A percentile compares a stretch with the other conserved stretches of the same genome.
phyloP scores from a whole-genome alignment of 2,888 invertebrate genomes.

The Lepidocyrtinus sp. region DNA sequence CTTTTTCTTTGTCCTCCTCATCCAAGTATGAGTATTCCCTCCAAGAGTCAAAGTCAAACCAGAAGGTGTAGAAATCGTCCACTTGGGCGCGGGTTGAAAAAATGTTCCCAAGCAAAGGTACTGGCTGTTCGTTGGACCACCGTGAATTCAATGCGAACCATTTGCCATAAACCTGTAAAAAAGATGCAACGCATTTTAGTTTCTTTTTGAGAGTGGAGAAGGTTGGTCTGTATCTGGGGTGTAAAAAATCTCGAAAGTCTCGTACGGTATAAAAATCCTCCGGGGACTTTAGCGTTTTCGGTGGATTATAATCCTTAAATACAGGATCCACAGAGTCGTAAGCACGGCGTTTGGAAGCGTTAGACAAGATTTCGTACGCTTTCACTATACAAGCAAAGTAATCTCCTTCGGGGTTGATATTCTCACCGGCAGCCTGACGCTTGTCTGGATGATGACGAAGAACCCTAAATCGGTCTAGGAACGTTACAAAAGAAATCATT shows the following conservation, averaged over 20 bases:
- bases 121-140: slow-evolving; percentile 92
- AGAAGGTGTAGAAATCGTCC: slow-evolving; percentile 95
- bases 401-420: slow-evolving; percentile 91
- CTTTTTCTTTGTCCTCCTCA: slow-evolving; percentile 98
- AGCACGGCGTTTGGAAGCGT: slow-evolving; percentile 84
- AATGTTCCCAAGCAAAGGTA: slow-evolving; percentile 87
- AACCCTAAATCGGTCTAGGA: slow-evolving; percentile 83
- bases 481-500: slow-evolving; percentile 33
- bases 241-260: no score
- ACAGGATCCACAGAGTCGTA: slow-evolving; percentile 98
- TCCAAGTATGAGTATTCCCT: slow-evolving; percentile 98
- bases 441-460: slow-evolving; percentile 99
- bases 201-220: neutral
- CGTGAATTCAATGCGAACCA: slow-evolving; percentile 85
- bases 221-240: neutral
- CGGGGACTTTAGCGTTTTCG: slow-evolving; percentile 77
- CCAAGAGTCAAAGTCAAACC: slow-evolving; percentile 99
- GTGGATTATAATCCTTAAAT: slow-evolving; percentile 91
- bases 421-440: slow-evolving; percentile 90
- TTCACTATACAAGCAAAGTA: slow-evolving; percentile 99
- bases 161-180: slow-evolving; percentile 72
- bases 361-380: slow-evolving; percentile 94
- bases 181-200: neutral
- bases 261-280: slow-evolving; percentile 68
- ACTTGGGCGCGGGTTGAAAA: slow-evolving; percentile 87